Conservation (phyloP, 1,140 invertebrate genomes). For the Goniozus legneri region DNA sequence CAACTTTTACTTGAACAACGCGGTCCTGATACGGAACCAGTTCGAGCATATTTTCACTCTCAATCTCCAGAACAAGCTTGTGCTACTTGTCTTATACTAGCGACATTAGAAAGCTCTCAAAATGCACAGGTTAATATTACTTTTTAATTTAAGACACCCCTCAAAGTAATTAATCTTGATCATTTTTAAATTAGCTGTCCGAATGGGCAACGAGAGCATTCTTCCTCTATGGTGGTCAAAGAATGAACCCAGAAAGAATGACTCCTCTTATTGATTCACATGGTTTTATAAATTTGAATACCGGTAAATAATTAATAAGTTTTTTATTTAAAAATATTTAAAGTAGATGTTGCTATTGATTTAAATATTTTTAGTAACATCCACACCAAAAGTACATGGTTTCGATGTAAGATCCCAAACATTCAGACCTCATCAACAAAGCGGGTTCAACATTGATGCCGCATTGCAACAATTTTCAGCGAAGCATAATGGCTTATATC, state of each 20-base stretch:
- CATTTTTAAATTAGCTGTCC: conserved; percentile 55
- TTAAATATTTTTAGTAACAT: conserved; percentile 38
- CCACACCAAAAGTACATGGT: conserved; percentile 36
- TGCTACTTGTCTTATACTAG: conserved; percentile 81
- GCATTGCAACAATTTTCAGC: conserved; percentile 68
- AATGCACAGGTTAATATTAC: conserved; percentile 61
- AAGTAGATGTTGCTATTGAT: too few species aligned
- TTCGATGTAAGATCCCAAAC: conserved; percentile 30
- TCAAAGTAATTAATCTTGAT: background rate
- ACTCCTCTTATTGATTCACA: conserved; percentile 27
- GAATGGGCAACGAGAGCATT: conserved; percentile 91
- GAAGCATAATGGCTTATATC: conserved; percentile 91
- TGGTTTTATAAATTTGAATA: conserved; percentile 21
- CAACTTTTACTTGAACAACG: conserved; percentile 76
- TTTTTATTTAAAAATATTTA: background rate
- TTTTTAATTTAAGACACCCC: conserved; percentile 8
- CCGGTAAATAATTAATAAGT: conserved; percentile 20
- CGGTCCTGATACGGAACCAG: conserved; percentile 79
- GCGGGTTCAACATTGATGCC: conserved; percentile 36
- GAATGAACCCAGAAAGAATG: conserved; percentile 21
- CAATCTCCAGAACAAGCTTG: conserved; percentile 84
- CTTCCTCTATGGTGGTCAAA: conserved; percentile 85
- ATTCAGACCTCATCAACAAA: conserved; percentile 29
- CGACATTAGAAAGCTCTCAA: conserved; percentile 67
- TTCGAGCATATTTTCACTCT: conserved; percentile 81